Evolutionary conservation across 2,797 vertebrate species (phyloP).

Genomic region (Silurus aristotelis): DNA sequence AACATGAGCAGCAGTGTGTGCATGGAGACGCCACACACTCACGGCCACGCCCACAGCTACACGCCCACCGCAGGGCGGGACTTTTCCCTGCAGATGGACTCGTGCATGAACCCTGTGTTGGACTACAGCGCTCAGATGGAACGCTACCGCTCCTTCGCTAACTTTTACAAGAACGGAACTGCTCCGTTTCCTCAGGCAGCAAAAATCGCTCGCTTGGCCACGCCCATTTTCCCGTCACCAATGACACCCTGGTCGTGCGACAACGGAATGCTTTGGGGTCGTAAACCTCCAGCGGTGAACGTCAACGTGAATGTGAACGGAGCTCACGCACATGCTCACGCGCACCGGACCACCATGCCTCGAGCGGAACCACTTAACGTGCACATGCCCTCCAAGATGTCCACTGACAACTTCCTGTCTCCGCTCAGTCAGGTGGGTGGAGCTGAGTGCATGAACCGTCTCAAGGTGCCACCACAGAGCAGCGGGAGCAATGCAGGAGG

Average conservation of each 20-base stretch:
- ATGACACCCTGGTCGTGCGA: conserved; percentile 92
- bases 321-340: conserved; percentile 43
- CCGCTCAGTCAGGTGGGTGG: conserved; percentile 57
- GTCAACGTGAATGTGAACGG: conserved; percentile 49
- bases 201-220: conserved; percentile 83
- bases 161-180: conserved; percentile 86
- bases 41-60: conserved; percentile 57
- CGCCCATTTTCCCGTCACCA: conserved; percentile 85
- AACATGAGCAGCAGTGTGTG: conserved; percentile 76
- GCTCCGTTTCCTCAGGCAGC: conserved; percentile 84
- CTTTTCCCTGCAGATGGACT: conserved; percentile 65
- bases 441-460: conserved; percentile 83
- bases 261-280: conserved; percentile 78
- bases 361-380: conserved; percentile 70
- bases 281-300: conserved; percentile 54
- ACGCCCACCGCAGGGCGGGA: conserved; percentile 50
- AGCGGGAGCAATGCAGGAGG: conserved; percentile 59
- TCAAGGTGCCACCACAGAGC: conserved; percentile 78
- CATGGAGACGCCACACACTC: conserved; percentile 75
- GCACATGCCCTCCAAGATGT: conserved; percentile 60
- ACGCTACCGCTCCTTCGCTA: conserved; percentile 88
- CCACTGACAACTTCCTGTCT: conserved; percentile 67
- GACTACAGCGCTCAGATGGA: conserved; percentile 94
- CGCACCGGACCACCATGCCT: conserved; percentile 72
- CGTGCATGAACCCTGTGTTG: conserved; percentile 76